Conservation (phyloP, 2,888 invertebrate genomes). For the Mythimna ferrago region DNA sequence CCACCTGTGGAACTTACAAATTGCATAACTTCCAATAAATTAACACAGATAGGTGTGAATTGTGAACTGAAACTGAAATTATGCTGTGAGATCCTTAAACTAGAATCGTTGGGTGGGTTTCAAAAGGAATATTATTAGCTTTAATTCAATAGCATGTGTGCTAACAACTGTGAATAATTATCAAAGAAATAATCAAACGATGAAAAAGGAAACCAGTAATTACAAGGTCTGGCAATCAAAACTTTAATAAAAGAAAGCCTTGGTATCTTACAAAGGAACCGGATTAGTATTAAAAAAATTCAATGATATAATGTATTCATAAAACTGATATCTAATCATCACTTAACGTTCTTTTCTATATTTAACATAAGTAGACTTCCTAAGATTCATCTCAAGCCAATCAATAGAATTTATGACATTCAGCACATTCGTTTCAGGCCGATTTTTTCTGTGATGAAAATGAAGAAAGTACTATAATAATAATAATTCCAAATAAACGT, state of each 20-base stretch:
- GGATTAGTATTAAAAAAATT: constrained; percentile 11
- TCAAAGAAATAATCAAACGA: constrained; percentile 13
- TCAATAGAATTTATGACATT: not conserved
- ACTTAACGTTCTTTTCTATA: not conserved
- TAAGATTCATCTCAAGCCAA: not conserved
- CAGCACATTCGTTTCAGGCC: not conserved
- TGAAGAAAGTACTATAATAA: not conserved
- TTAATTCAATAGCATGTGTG: constrained; percentile 1
- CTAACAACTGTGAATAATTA: constrained; percentile 6
- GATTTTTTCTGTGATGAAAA: not conserved
- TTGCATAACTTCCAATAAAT: constrained; percentile 22
- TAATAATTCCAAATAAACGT: not conserved
- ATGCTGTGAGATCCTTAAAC: not conserved
- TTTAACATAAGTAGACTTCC: not conserved
- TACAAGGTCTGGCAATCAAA: constrained; percentile 24
- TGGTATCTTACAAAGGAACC: constrained; percentile 20
- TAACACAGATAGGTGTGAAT: constrained; percentile 12
- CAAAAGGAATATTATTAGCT: not conserved
- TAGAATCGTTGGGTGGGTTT: constrained; percentile 11
- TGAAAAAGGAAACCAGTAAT: constrained; percentile 16
- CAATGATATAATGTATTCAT: not conserved
- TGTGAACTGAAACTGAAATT: constrained; percentile 19
- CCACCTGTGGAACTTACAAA: constrained; percentile 39
- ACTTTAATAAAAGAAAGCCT: constrained; percentile 38
- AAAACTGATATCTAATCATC: not conserved